Percentiles rank a stretch among this genome's conserved stretches.
Conservation (phyloP, 1,140 invertebrate genomes). For the Ceratina calcarata region DNA sequence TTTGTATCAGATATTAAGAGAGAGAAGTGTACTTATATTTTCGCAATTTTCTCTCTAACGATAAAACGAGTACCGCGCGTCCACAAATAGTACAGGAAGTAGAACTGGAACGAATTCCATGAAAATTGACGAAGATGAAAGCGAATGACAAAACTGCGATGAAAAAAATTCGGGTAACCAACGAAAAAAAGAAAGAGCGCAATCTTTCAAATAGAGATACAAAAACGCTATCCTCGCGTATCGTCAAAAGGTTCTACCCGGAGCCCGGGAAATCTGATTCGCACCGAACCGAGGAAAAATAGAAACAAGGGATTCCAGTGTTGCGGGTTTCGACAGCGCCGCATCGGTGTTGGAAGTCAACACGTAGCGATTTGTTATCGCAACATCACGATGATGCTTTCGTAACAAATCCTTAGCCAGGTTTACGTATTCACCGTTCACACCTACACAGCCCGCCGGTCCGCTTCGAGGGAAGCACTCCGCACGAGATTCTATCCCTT, state of each 20-base stretch:
- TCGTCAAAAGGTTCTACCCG: conserved; percentile 26
- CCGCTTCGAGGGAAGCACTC: conserved; percentile 10
- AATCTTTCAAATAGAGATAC: neutral
- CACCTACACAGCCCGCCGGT: conserved; percentile 13
- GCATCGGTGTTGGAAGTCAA: conserved; percentile 47
- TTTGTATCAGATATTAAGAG: too few relatives aligned
- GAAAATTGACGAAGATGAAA: neutral
- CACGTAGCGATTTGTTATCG: conserved; percentile 67
- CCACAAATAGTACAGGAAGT: neutral
- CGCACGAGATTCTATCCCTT: conserved; percentile 59
- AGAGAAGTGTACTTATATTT: too few relatives aligned
- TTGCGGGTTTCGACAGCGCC: conserved; percentile 16
- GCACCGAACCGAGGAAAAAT: neutral
- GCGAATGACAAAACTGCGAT: neutral
- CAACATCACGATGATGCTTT: conserved; percentile 67
- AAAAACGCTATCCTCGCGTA: conserved; percentile 8
- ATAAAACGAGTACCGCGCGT: too few relatives aligned
- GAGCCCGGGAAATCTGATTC: conserved; percentile 47
- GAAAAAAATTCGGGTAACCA: neutral
- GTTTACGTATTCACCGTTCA: conserved; percentile 47
- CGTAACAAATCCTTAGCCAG: conserved; percentile 68
- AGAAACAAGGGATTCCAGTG: conserved; percentile 36
- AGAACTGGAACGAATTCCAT: neutral
- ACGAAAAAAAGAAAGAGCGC: neutral
- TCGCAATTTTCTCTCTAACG: too few relatives aligned